Percentiles rank a stretch among this genome's conserved stretches.
phyloP scores from a whole-genome alignment of 2,113 vertebrate genomes.

The Scatophagus argus region DNA sequence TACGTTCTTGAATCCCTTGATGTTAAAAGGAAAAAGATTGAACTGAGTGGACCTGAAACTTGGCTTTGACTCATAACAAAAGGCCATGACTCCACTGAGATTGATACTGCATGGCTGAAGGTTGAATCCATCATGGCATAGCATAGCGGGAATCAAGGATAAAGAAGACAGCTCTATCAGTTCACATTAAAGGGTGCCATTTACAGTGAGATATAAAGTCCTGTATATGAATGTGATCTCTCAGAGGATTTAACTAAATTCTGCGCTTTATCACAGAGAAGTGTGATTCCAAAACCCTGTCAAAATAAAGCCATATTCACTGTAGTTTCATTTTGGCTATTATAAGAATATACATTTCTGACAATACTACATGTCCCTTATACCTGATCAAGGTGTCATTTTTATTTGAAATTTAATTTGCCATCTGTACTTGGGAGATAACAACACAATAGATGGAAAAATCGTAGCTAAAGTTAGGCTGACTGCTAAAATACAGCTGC shows the following conservation, averaged over 20 bases:
- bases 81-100: conserved; percentile 52
- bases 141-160: conserved; percentile 18
- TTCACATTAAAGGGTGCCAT: conserved; percentile 38
- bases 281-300: not conserved
- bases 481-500: not conserved
- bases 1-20: conserved; percentile 38
- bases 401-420: not conserved
- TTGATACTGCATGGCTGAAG: conserved; percentile 45
- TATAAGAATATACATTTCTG: not conserved
- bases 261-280: not conserved
- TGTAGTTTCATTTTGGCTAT: not conserved
- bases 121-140: conserved; percentile 45
- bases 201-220: conserved; percentile 11
- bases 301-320: not conserved
- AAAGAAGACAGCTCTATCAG: conserved; percentile 23
- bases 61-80: conserved; percentile 52
- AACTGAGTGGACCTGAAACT: conserved; percentile 49
- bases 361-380: too few species aligned
- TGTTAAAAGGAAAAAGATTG: conserved; percentile 36
- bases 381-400: not conserved
- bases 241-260: not conserved
- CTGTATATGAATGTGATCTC: not conserved
- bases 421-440: not conserved
- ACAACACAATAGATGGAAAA: not conserved
- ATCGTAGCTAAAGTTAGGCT: too few species aligned